Conservation (phyloP, 2,888 invertebrate genomes). For the Oligia strigilis region DNA sequence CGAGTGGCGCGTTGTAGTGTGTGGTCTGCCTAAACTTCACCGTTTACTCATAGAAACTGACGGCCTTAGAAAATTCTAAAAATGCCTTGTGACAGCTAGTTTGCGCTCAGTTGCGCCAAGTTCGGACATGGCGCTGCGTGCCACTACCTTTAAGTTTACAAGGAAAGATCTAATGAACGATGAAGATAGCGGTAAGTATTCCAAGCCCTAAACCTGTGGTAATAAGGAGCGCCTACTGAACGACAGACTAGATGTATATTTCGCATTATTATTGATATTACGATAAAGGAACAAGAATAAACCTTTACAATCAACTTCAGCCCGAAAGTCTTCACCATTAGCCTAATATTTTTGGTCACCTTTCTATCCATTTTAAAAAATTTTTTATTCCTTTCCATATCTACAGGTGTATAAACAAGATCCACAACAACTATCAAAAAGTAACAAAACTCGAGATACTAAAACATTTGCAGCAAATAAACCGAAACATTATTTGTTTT, state of each 20-base stretch:
- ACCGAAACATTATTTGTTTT: constrained; percentile 57
- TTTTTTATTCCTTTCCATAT: not conserved
- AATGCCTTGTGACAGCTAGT: not conserved
- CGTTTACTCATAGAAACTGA: not conserved
- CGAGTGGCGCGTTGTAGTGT: too few species aligned
- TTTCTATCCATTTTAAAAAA: not conserved
- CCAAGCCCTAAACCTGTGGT: not conserved
- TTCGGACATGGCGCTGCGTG: not conserved
- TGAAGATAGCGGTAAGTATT: not conserved
- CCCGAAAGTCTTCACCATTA: not conserved
- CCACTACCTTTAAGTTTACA: not conserved
- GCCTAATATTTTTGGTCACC: not conserved
- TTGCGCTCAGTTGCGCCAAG: not conserved
- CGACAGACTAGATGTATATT: not conserved
- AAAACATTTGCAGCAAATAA: constrained; percentile 50
- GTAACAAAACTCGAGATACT: constrained; percentile 35
- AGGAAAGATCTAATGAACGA: not conserved
- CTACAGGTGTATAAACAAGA: not conserved
- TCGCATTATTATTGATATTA: too few species aligned
- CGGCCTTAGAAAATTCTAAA: not conserved
- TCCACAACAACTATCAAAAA: constrained; percentile 19
- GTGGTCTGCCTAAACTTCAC: not conserved
- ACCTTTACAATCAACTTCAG: not conserved
- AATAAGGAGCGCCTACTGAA: not conserved
- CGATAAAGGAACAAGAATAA: not conserved